Conservation (phyloP, 2,888 invertebrate species). For the Tipula lateralis region DNA sequence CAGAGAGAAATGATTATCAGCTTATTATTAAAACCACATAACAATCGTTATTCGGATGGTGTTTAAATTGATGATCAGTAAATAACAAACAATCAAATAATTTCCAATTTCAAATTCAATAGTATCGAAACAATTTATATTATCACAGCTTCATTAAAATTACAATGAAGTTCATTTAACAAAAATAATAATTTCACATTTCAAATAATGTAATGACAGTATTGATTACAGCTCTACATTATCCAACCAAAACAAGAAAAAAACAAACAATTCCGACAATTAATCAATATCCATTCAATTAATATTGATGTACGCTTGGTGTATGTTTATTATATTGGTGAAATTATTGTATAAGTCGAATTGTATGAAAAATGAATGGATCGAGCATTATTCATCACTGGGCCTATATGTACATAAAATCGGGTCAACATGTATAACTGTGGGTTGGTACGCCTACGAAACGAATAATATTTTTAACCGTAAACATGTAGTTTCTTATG, state of each 20-base stretch:
- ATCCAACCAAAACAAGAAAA: not conserved
- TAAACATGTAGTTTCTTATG: too few relatives aligned
- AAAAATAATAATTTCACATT: not conserved
- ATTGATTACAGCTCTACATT: not conserved
- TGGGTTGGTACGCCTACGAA: not conserved
- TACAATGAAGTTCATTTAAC: not conserved
- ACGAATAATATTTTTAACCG: too few relatives aligned
- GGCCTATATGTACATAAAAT: not conserved
- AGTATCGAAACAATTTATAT: too few relatives aligned
- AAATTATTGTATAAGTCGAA: not conserved
- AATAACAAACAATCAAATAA: too few relatives aligned
- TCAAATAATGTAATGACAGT: not conserved
- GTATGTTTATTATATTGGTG: not conserved
- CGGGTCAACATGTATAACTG: too few relatives aligned
- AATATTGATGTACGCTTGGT: not conserved
- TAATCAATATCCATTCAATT: not conserved
- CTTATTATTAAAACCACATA: too few relatives aligned
- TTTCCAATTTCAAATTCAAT: too few relatives aligned
- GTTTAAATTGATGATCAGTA: too few relatives aligned
- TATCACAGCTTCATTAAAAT: not conserved
- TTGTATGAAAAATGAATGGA: not conserved
- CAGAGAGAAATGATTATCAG: too few relatives aligned
- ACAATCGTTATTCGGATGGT: too few relatives aligned
- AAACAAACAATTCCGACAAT: not conserved
- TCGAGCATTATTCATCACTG: not conserved